phyloP scores from a whole-genome alignment of 2,797 vertebrate species.

The Perodicticus potto region DNA sequence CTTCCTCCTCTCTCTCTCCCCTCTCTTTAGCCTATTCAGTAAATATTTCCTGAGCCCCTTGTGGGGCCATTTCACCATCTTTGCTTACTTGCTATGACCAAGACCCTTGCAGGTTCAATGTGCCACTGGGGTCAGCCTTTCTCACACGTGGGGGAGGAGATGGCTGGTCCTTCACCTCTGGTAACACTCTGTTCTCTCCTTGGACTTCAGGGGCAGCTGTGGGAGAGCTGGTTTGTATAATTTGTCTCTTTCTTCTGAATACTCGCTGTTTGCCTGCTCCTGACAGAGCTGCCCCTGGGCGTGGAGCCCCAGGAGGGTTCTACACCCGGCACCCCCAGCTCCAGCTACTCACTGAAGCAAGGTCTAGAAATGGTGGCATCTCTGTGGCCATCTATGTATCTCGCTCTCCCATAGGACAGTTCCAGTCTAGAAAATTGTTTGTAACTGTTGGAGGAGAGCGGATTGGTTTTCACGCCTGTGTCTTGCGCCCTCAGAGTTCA shows the following conservation, averaged over 20 bases:
- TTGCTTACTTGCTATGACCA: background rate
- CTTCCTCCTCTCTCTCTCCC: no score
- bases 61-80: background rate
- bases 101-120: background rate
- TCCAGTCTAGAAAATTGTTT: fast-evolving
- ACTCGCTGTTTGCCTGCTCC: fast-evolving
- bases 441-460: background rate
- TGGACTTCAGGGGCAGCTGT: background rate
- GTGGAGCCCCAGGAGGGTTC: background rate
- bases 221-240: fast-evolving
- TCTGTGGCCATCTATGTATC: fast-evolving
- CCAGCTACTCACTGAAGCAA: fast-evolving
- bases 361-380: background rate
- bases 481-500: constrained; percentile 87
- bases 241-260: background rate
- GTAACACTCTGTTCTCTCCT: background rate
- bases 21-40: no score
- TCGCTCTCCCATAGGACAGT: background rate
- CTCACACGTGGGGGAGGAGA: fast-evolving
- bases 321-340: fast-evolving
- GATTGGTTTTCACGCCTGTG: fast-evolving
- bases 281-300: background rate
- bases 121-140: background rate
- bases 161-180: background rate
- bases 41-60: background rate